Evolutionary conservation across 2,113 vertebrate species (phyloP).

Genomic region (Xerus inauris): DNA sequence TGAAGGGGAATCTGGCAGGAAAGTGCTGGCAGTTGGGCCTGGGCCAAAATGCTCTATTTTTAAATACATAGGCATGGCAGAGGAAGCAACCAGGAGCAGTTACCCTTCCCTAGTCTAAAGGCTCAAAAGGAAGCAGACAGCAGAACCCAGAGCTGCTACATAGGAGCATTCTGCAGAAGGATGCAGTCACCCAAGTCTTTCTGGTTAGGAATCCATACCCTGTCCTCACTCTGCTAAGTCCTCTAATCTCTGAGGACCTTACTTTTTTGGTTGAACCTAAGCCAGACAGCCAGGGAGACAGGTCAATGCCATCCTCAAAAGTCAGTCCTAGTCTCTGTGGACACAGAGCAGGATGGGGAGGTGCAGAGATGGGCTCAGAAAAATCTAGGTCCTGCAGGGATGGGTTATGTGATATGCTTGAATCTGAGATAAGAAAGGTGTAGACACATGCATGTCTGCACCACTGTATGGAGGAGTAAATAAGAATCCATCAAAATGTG

Average conservation of each 20-base stretch:
- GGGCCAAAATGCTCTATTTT: not conserved
- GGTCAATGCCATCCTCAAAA: not conserved
- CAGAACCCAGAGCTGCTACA: not conserved
- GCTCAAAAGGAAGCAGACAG: not conserved
- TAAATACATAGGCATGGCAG: not conserved
- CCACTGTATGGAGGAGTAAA: not conserved
- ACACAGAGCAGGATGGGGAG: not conserved
- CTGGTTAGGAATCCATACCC: not conserved
- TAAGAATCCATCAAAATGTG: not conserved
- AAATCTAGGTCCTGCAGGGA: not conserved
- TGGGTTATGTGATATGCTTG: not conserved
- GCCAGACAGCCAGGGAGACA: not conserved
- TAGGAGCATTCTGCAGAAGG: not conserved
- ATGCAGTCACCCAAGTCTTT: not conserved
- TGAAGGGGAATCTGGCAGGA: too few species aligned
- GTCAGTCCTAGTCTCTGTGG: not conserved
- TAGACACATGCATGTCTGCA: not conserved
- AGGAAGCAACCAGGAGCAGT: not conserved
- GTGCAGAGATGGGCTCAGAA: not conserved
- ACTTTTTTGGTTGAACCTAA: not conserved
- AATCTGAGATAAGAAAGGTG: not conserved
- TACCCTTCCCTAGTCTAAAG: not conserved
- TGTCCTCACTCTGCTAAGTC: not conserved
- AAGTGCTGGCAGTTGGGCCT: accelerated
- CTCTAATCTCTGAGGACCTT: too few species aligned